A percentile compares a stretch with the other conserved stretches of the same genome.
Evolutionary conservation across 2,113 vertebrate species (phyloP).

Genomic region (Osmerus eperlanus): DNA sequence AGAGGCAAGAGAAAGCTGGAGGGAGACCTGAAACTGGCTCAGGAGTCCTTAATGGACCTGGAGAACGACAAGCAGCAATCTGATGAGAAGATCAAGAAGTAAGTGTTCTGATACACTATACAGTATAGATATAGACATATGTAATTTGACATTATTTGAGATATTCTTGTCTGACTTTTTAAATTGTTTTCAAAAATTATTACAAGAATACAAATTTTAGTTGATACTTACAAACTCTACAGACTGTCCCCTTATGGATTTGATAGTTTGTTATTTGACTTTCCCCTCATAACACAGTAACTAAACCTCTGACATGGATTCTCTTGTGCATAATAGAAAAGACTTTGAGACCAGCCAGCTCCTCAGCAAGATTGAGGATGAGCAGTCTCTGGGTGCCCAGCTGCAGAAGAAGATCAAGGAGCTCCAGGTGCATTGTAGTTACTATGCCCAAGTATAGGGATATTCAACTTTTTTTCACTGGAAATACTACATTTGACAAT

Average conservation of each 20-base stretch:
- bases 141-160: too few relatives aligned
- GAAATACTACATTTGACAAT: too few relatives aligned
- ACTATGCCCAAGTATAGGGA: too few relatives aligned
- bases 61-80: constrained; percentile 57
- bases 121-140: too few relatives aligned
- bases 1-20: constrained; percentile 65
- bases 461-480: too few relatives aligned
- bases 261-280: background rate
- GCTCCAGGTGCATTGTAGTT: constrained; percentile 28
- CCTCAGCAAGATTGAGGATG: constrained; percentile 47
- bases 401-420: constrained; percentile 52
- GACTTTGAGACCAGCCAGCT: constrained; percentile 48
- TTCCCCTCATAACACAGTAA: background rate
- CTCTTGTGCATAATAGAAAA: constrained; percentile 22
- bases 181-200: too few relatives aligned
- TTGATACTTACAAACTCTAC: background rate
- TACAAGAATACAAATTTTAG: too few relatives aligned
- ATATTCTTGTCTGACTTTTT: too few relatives aligned
- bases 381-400: constrained; percentile 45
- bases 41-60: constrained; percentile 59
- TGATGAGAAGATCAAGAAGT: constrained; percentile 58
- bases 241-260: too few relatives aligned
- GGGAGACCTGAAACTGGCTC: constrained; percentile 65
- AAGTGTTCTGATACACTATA: constrained; percentile 2
- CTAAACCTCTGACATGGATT: background rate